phyloP scores from a whole-genome alignment of 1,140 invertebrate genomes.

The Acromyrmex echinatior region DNA sequence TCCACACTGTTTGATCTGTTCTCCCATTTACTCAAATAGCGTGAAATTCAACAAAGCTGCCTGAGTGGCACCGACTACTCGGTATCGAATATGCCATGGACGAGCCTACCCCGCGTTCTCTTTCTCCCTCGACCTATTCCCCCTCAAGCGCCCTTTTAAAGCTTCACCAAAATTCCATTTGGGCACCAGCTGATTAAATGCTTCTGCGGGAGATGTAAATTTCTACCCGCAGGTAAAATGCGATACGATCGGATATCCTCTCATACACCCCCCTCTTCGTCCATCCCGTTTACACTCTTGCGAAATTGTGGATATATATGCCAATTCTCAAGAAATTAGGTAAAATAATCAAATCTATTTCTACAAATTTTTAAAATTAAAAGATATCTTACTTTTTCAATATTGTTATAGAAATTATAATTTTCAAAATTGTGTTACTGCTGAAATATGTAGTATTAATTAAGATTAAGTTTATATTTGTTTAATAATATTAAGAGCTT shows the following conservation, averaged over 20 bases:
- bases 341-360: neutral
- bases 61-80: constrained; percentile 75
- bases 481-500: neutral
- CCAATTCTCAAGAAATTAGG: no score
- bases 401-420: neutral
- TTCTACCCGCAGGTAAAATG: constrained; percentile 68
- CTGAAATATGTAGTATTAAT: neutral
- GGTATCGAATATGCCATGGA: constrained; percentile 72
- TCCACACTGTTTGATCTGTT: constrained; percentile 82
- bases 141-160: constrained; percentile 72
- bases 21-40: constrained; percentile 83
- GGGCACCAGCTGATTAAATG: constrained; percentile 75
- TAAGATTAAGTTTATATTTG: neutral
- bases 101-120: constrained; percentile 22
- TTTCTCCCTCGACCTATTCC: neutral
- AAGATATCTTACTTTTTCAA: neutral
- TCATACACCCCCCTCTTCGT: neutral
- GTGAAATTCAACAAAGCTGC: constrained; percentile 85
- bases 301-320: neutral
- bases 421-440: neutral
- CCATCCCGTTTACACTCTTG: neutral
- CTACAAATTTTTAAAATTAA: neutral
- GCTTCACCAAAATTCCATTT: constrained; percentile 71
- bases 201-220: constrained; percentile 75
- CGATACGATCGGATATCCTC: constrained; percentile 48